Base-by-base conservation (phyloP, 2,888 invertebrate species). In the Tetheella fluctuosa region DNA sequence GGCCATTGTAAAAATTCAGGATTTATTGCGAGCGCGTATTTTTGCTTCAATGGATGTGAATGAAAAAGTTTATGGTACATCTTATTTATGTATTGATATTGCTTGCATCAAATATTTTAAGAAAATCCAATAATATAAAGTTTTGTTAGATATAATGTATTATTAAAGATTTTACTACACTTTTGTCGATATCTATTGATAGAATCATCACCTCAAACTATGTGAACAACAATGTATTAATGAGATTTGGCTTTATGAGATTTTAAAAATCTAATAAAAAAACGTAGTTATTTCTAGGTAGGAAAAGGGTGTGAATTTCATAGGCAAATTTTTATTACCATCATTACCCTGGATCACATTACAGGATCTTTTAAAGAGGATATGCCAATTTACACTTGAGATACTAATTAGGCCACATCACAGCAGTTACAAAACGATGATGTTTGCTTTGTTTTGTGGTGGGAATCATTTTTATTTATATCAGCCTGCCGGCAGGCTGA, bases 31-130 rank as follows among this genome's bases (percentile, higher is more conserved):
- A 5, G 55, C 55, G 55, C 20, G 34, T 34, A 34, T 37, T 54
- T 55, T 55, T 55, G 55, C 55, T 34, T 55, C 55, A 37, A 30
- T 54, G 30, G 34, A 23, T 55, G 34, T 71, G 70, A 73, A 71
- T 75, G 68, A 64, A 63, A 61, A 34, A 54, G 20, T 10, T 28
- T n/a, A 54, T 20, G 34, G 12, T 42, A 42, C 20, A 20, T 55
- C 23, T 34, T 30, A 34, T 34, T 37, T 37, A n/a, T 13, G 10
- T 10, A n/a, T 15, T 20, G 23, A 2, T 25, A 25, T 53, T n/a
- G n/a, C n/a, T n/a, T n/a, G 3, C 25, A 13, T 25, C 23, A 52
- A 37, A 37, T 39, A 39, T 39, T 15, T 39, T 34, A n/a, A n/a
- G n/a, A n/a, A n/a, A n/a, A n/a, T n/a, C n/a, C n/a, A n/a, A n/a